Evolutionary conservation across 1,140 invertebrate species (phyloP), one percentile per base, ranked within the genome.

Genomic region (Eumeta japonica): DNA sequence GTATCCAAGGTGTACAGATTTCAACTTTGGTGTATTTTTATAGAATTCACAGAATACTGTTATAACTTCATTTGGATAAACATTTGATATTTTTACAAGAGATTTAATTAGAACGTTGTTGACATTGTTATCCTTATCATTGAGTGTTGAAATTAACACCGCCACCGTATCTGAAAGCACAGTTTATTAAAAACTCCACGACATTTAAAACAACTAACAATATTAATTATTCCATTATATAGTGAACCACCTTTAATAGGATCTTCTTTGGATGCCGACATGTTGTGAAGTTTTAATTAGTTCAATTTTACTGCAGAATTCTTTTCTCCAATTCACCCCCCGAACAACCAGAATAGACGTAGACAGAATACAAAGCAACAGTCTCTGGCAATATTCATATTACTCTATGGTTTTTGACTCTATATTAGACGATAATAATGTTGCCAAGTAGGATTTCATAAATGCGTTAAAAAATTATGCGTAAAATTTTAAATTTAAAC

Each of bases 31-130:
- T 14, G 61, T 63, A 31, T 65, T 66, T 20, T 52, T 57, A 36
- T 70, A 63, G 45, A 63, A 74, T 17, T 71, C 64, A 37, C 70
- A 73, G 45, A 68, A 74, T 49, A 66, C 66, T 39, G 58, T 56
- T 10, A 75, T 59, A n/a, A 77, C 67, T 51, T 67, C 62, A 48
- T 75, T 75, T 3, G 68, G 67, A 52, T 75, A 58, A 2, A 47
- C 46, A 45, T 58, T 64, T 7, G 72, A 63, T 55, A 77, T 70
- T 53, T 76, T 75, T 14, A 64, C 61, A 3, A 77, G 44, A 7
- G 75, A 75, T 49, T 76, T 77, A 36, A 74, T 73, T 35, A 77
- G 56, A 28, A 64, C 59, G 42, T 74, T 68, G 46, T 71, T 77
- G 11, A 77, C 75, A 10, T 58, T 50, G 35, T 75, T 71, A 31